Evolutionary conservation across 2,113 vertebrate species (phyloP), one percentile per base, ranked within the genome.

Genomic region (Phrynosoma blainvillii): DNA sequence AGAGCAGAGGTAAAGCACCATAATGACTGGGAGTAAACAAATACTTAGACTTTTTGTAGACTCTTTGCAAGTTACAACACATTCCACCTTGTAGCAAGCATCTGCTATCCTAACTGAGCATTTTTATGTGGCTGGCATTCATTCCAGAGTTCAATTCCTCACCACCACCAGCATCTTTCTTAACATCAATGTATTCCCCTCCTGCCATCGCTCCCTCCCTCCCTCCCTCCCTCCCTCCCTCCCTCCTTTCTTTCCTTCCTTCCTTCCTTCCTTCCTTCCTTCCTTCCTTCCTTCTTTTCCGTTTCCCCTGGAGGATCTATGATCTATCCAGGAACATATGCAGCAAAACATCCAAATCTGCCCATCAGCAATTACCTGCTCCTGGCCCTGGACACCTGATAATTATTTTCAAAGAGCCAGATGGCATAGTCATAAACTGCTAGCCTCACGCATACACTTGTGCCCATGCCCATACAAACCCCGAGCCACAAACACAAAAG

Each of bases 401-500:
- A n/a, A 25, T 71, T 30, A 9, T 36, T 86, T 90, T 76, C 21
- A 0, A 89, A 32, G 71, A 30, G 74, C 47, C 92, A 90, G 91
- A 89, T 56, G 92, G 89, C 30, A 79, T n/a, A 6, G 88, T n/a
- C 87, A 36, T 80, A 5, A 6, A n/a, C n/a, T n/a, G n/a, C n/a
- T n/a, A n/a, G n/a, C n/a, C n/a, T 84, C 4, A 0, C 42, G 2
- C 42, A 47, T 47, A 47, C 42, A 66, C 79, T 65, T 0, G 2
- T 7, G 5, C 0, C 1, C 40, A 59, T 23, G 36, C 73, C 65
- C 36, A 59, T 25, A 70, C 59, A 32, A 62, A 70, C 1, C 40
- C 56, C 76, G 1, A 1, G 10, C 2, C 0, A 0, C 0, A 0
- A 0, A 56, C 79, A 79, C n/a, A 18, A n/a, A 0, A 2, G 27